Base-by-base conservation (phyloP, 2,888 invertebrate genomes). In the Diarsia mendica region DNA sequence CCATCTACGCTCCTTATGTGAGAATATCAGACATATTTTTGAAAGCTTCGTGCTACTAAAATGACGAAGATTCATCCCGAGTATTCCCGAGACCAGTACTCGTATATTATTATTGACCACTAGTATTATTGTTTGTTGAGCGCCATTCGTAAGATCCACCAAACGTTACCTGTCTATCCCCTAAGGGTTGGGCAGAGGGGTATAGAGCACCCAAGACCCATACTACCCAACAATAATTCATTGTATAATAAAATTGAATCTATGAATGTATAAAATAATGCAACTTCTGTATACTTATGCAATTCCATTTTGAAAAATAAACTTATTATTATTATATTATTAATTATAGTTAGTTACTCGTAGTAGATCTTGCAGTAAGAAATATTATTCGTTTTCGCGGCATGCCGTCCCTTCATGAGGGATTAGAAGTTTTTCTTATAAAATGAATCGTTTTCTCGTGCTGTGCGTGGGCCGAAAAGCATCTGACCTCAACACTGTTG, bases 401-500 rank as follows among this genome's bases (percentile, higher is more conserved):
- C 39, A 49, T 39, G 39, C 6, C 4, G 3, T 72, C 28, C 49
- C 15, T 28, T n/a, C 6, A 18, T 28, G 0, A 10, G 10, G 18
- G 28, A 28, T 51, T 44, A 2, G 44, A 13, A 3, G 60, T 28
- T 49, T 74, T 51, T 48, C 23, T 13, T 46, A 55, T 48, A 48
- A 70, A 44, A 63, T 44, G 10, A 44, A 3, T 49, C 2, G 49
- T 28, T 55, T 66, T 48, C 18, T 11, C 13, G 33, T 46, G 13
- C 20, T 51, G 55, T 55, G 44, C n/a, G 60, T 80, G 67, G 70
- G 44, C 51, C 20, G 48, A 44, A 77, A 77, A 69, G 8, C 28
- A 48, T 55, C 13, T 82, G 77, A 79, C 82, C 82, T 82, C 10
- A 69, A 48, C 44, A 48, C 44, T 81, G 51, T 66, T 70, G 69